These are phyloP conservation scores for Xiphophorus maculatus DNA, from an alignment of 2,113 vertebrate species.

Conservation along the genomic window DNA sequence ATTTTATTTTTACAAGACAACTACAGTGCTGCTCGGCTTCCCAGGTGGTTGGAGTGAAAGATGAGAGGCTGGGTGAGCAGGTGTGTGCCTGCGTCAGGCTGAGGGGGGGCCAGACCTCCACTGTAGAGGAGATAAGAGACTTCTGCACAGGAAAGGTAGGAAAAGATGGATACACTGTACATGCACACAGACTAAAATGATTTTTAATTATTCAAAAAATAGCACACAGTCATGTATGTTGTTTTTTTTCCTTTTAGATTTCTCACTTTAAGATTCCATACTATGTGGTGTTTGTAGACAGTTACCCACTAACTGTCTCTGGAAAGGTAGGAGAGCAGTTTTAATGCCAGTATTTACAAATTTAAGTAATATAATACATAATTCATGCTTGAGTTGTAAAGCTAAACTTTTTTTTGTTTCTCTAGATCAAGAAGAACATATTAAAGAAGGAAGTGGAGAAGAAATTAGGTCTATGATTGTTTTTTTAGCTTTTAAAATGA, in stretches of 20 bases:
- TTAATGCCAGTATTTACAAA: neutral
- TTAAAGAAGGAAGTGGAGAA: conserved; percentile 61
- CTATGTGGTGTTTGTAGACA: conserved; percentile 84
- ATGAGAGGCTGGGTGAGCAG: conserved; percentile 90
- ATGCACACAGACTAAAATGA: neutral
- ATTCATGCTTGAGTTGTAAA: neutral
- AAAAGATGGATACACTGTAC: neutral
- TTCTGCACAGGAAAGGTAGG: conserved; percentile 93
- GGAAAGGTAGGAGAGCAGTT: conserved; percentile 85
- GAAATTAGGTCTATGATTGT: conserved; percentile 50
- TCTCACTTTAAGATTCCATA: conserved; percentile 93
- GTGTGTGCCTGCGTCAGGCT: conserved; percentile 90
- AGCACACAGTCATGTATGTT: neutral
- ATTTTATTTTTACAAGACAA: neutral
- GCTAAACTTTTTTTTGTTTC: conserved; percentile 1
- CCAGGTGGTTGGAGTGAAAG: conserved; percentile 94
- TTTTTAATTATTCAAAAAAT: neutral
- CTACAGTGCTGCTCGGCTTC: neutral
- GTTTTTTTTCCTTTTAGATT: conserved; percentile 78
- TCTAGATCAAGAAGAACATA: conserved; percentile 69
- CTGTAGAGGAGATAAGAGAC: conserved; percentile 83
- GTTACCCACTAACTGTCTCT: conserved; percentile 87
- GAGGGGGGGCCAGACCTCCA: conserved; percentile 78
- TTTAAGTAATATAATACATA: neutral
- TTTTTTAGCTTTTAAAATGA: neutral